Base-by-base conservation (phyloP, 2,113 vertebrate species). In the Takifugu bimaculatus region DNA sequence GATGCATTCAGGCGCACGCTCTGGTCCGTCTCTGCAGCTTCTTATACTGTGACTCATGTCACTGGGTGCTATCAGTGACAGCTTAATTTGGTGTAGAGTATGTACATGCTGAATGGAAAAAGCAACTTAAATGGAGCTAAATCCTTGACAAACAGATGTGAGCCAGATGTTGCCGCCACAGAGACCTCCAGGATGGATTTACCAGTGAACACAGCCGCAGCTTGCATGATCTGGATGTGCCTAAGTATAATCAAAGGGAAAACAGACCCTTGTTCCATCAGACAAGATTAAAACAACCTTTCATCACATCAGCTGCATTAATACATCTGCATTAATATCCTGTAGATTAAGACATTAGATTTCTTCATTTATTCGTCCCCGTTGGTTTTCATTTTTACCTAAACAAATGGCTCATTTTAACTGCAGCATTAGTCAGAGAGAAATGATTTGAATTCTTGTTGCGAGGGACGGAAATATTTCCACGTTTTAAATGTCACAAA, bases 91-190 rank as follows among this genome's bases (percentile, higher is more conserved):
- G 27, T 63, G 66, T 45, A 52, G 79, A 82, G 74, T 76, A 74
- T 50, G 59, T 76, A 27, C 70, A 60, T 43, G 72, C 68, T 59
- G 79, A 85, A 85, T 65, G 64, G 74, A 55, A 80, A 89, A 88
- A 86, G 63, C 79, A 85, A 88, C 79, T 84, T 86, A 89, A 83
- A 85, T 78, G 79, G 70, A 84, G 65, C 60, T 87, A 90, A 88
- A 88, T 88, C 87, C 86, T 82, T 58, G 58, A 71, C 76, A 80
- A 88, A 84, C 86, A 90, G 87, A 87, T 90, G 88, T 85, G 81
- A 78, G 84, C 84, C 88, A 91, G 89, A 87, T 89, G 90, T 88
- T 81, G 45, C 73, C 25, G 32, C 74, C 77, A 68, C 75, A 84
- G 72, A 81, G 69, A 76, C 75, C 70, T 76, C 63, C 68, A 73